These are phyloP conservation scores for Pachypeltis micranthus DNA, from an alignment of 1,140 invertebrate genomes.

Conservation along the genomic window DNA sequence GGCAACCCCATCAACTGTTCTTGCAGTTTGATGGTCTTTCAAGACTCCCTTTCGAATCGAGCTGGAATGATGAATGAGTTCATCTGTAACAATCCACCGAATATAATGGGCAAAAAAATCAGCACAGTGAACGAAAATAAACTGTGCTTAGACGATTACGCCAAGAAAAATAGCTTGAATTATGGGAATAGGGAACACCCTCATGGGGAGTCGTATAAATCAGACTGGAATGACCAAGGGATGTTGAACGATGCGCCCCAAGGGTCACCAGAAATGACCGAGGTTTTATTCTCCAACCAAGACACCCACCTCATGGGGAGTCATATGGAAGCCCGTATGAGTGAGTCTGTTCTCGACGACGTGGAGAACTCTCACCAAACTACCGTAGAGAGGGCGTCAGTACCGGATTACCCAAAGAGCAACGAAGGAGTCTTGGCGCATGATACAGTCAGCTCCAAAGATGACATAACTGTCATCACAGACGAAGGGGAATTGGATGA, in stretches of 20 bases:
- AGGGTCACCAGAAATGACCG: background rate
- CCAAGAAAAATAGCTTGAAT: conserved; percentile 11
- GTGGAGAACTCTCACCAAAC: background rate
- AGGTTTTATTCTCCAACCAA: conserved; percentile 17
- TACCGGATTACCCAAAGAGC: background rate
- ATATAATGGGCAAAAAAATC: conserved; percentile 21
- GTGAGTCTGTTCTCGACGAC: background rate
- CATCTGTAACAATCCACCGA: conserved; percentile 22
- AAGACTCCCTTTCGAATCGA: conserved; percentile 26
- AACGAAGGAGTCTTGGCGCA: background rate
- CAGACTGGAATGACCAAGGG: background rate
- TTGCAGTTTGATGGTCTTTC: conserved; percentile 25
- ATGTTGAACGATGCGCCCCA: background rate
- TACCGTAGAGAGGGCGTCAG: background rate
- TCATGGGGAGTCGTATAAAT: background rate
- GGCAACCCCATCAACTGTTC: conserved; percentile 28
- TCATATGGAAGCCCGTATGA: conserved; percentile 16
- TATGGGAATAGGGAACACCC: conserved; percentile 12
- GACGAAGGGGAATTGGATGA: background rate
- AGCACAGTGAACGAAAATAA: conserved; percentile 26
- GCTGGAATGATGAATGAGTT: conserved; percentile 24
- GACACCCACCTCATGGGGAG: conserved; percentile 16
- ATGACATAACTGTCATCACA: background rate
- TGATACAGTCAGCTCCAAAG: background rate
- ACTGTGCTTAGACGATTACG: conserved; percentile 23